Base-by-base conservation (phyloP, 1,140 invertebrate species). In the Drosophila ogumai region DNA sequence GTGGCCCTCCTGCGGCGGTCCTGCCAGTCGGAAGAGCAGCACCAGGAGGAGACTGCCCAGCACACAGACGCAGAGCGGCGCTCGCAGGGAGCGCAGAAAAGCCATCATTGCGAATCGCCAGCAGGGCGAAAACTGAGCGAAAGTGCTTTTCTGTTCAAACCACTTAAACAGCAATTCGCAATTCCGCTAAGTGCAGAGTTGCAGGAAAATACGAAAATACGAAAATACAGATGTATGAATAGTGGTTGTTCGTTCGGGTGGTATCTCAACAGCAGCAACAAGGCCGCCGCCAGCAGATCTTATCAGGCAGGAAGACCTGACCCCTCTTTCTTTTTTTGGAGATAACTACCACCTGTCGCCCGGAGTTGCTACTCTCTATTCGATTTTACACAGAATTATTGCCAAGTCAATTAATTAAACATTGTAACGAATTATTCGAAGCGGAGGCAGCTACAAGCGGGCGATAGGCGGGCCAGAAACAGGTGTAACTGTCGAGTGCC, bases 111-210 rank as follows among this genome's bases (percentile, higher is more conserved):
- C 34, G 17, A 13, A n/a, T 52, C 9, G 31, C 10, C 28, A 44
- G 8, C 31, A 9, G 17, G 15, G 15, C 19, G 22, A 12, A 4
- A 56, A 56, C 54, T 56, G 15, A 38, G 13, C 8, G 13, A 6
- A 12, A 12, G 3, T 10, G 3, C 17, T 19, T 41, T 50, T 28
- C 47, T 32, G 34, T 25, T 3, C 6, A n/a, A 31, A 34, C 8
- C 2, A 60, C 55, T 61, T 60, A 58, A 65, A 15, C 28, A 22
- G 22, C 22, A 9, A 22, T 34, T n/a, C 3, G 31, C 57, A 31
- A 32, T 59, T 22, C 6, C 57, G 13, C 54, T 25, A 56, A 40
- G 54, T 56, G 44, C 44, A 54, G 17, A 54, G 31, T 6, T 52
- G 28, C 49, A 6, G 1, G 7, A 44, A 13, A 44, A 15, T 9